These are phyloP conservation scores for Actinernus sp. DNA, from an alignment of 92 coral and sea anemone species.

Conservation along the genomic window DNA sequence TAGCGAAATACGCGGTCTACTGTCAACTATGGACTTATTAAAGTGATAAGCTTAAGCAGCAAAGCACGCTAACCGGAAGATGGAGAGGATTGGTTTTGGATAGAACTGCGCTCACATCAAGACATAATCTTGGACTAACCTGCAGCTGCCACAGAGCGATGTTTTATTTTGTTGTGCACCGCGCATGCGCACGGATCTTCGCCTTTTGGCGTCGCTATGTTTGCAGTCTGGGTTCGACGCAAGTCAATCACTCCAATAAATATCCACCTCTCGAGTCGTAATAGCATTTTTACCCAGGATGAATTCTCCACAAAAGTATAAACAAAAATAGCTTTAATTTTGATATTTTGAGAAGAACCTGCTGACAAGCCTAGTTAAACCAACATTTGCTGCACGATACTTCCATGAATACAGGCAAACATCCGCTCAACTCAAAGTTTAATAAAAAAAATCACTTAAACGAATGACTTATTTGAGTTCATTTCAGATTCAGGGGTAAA, in stretches of 20 bases:
- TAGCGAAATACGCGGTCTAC: conserved; percentile 46
- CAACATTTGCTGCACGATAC: conserved; percentile 70
- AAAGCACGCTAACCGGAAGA: conserved; percentile 68
- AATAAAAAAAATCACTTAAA: conserved; percentile 57
- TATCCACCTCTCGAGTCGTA: conserved; percentile 15
- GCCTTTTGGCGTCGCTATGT: conserved; percentile 43
- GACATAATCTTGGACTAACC: conserved; percentile 47
- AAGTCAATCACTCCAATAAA: neutral
- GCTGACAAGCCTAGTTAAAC: conserved; percentile 75
- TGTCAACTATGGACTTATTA: conserved; percentile 49
- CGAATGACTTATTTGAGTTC: conserved; percentile 74
- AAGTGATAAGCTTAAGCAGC: conserved; percentile 40
- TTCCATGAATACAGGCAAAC: conserved; percentile 69
- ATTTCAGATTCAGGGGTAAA: conserved; percentile 68
- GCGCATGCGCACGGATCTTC: conserved; percentile 61
- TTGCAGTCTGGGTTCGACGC: conserved; percentile 19
- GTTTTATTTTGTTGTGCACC: conserved; percentile 69
- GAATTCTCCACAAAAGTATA: conserved; percentile 50
- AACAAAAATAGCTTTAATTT: conserved; percentile 71
- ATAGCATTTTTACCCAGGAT: conserved; percentile 35
- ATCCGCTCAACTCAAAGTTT: conserved; percentile 80
- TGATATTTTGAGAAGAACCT: conserved; percentile 79
- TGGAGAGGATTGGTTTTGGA: conserved; percentile 70
- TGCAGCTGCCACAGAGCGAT: conserved; percentile 56
- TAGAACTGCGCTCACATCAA: conserved; percentile 15